Percentiles rank a stretch among this genome's conserved stretches.
These are phyloP conservation scores for human (Homo sapiens) DNA, from an alignment of 2,113 vertebrate genomes.

Conservation along the genomic window DNA sequence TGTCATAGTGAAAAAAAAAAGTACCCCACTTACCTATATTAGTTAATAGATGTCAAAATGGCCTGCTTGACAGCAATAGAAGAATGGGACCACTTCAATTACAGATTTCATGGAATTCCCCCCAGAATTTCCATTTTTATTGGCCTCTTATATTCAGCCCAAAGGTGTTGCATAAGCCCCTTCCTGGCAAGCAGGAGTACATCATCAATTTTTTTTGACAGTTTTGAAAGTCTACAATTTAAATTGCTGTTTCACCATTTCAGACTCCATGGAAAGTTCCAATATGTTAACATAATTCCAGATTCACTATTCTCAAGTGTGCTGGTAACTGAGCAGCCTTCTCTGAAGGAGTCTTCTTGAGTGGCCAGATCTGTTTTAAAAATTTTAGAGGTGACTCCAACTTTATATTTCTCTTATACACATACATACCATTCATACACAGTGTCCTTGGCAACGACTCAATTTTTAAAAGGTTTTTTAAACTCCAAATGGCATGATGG, in stretches of 20 bases:
- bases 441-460: slow-evolving; percentile 55
- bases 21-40: not conserved
- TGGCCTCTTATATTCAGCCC: slow-evolving; percentile 23
- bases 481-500: slow-evolving; percentile 21
- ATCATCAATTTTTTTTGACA: slow-evolving; percentile 63
- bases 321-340: slow-evolving; percentile 31
- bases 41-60: slow-evolving; percentile 55
- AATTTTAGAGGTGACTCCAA: slow-evolving; percentile 46
- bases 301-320: slow-evolving; percentile 1
- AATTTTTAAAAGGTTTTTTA: slow-evolving; percentile 70
- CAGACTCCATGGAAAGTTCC: slow-evolving; percentile 18
- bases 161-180: slow-evolving; percentile 48
- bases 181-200: slow-evolving; percentile 42
- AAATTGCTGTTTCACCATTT: slow-evolving; percentile 26
- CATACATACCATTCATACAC: not conserved
- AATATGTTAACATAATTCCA: slow-evolving; percentile 61
- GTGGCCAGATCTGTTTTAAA: slow-evolving; percentile 47
- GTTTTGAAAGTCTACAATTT: slow-evolving; percentile 54
- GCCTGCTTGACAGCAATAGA: slow-evolving; percentile 9
- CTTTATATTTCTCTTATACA: slow-evolving; percentile 34
- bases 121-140: slow-evolving; percentile 43
- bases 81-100: slow-evolving; percentile 23
- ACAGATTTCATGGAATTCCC: slow-evolving; percentile 34
- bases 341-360: slow-evolving; percentile 55
- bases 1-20: not conserved